phyloP scores from a whole-genome alignment of 2,888 invertebrate species.

The Eristalis intricaria region DNA sequence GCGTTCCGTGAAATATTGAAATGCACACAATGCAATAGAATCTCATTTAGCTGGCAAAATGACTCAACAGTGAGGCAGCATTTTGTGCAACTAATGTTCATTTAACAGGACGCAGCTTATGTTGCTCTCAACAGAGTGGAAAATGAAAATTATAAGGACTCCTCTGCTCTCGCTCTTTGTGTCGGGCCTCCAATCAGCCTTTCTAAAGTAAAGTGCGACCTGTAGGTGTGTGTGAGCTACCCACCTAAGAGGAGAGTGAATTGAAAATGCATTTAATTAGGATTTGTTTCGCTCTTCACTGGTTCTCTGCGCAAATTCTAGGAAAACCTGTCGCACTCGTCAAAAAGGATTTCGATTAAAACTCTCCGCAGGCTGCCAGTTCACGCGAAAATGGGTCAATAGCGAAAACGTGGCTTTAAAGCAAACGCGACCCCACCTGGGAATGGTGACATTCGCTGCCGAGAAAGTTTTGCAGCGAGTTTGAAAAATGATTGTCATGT shows the following conservation, averaged over 20 bases:
- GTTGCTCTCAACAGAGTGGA: slow-evolving; percentile 58
- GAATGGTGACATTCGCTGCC: too few species aligned
- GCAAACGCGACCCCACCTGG: not conserved
- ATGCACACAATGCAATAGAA: slow-evolving; percentile 32
- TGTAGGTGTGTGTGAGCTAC: slow-evolving; percentile 9
- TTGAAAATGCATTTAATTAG: slow-evolving; percentile 55
- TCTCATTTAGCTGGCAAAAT: slow-evolving; percentile 25
- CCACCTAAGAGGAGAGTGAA: slow-evolving; percentile 26
- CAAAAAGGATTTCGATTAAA: not conserved
- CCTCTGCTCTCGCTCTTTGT: not conserved
- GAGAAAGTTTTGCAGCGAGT: not conserved
- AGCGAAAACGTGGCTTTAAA: not conserved
- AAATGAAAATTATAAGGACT: slow-evolving; percentile 65
- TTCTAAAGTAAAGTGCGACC: slow-evolving; percentile 35
- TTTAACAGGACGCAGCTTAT: slow-evolving; percentile 50
- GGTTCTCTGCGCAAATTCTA: too few species aligned
- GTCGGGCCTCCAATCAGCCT: slow-evolving; percentile 53
- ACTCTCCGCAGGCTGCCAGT: not conserved
- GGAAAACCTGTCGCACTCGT: slow-evolving; percentile 29
- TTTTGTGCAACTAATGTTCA: slow-evolving; percentile 64
- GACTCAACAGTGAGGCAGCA: slow-evolving; percentile 36
- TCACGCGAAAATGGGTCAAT: not conserved
- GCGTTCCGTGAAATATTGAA: not conserved
- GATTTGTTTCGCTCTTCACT: not conserved
- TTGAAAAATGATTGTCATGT: not conserved